Evolutionary conservation across 1,140 invertebrate genomes (phyloP), one percentile per base, ranked within the genome.

Genomic region (Protaetia brevitarsis): DNA sequence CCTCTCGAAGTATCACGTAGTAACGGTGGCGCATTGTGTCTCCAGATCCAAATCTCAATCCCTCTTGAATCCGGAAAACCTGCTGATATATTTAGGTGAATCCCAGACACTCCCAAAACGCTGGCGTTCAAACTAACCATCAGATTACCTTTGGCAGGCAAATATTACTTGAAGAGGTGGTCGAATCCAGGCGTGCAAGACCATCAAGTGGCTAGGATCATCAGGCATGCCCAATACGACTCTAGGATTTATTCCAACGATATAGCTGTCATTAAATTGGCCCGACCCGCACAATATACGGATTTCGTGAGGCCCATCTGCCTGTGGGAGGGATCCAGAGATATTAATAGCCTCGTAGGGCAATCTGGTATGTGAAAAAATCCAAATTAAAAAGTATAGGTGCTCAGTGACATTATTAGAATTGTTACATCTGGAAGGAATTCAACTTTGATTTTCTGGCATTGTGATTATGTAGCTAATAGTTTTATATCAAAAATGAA

Each of bases 251-350:
- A 82, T 68, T 80, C 81, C 63, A 87, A 88, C 67, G 88, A 90
- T 68, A 86, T 90, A 27, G 88, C 87, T 0, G 69, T 89, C 0
- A 67, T 90, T 2, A 81, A 82, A 70, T 69, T 90, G 27, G 75
- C 82, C 4, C 73, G 78, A 4, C 34, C 74, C 3, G 78, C 82
- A 4, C 66, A 74, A 34, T 80, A 84, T 56, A 71, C 81, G 59
- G 79, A 81, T 31, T 78, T 79, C 58, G 79, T 86, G 31, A 76
- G 82, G 68, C 86, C 87, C 2, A 84, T 83, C 6, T 89, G 87
- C 69, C 74, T 89, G 2, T 75, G 77, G 79, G 71, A 73, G 21
- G 76, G 74, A 59, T 30, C 66, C 6, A 31, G 29, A 0, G 59
- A 70, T 16, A 64, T 79, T 26, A 58, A 71, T 21, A 6, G 28